These are phyloP conservation scores for Chloropsis cyanopogon DNA, from an alignment of 2,113 vertebrate species.

Conservation along the genomic window DNA sequence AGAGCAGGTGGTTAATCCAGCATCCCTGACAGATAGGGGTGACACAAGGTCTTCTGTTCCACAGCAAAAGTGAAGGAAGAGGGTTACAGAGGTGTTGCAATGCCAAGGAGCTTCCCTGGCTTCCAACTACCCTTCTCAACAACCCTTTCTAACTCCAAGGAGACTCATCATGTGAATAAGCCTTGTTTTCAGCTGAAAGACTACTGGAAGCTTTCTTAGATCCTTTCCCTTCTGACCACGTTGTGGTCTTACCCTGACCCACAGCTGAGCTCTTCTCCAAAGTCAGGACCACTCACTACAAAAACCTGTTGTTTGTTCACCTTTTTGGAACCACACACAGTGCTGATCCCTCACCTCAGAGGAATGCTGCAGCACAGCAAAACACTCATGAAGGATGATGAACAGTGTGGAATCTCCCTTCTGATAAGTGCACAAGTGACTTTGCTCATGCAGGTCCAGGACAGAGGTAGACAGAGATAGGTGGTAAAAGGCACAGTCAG, in stretches of 20 bases:
- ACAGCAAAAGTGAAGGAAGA: background rate
- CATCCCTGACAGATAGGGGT: background rate
- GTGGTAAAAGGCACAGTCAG: background rate
- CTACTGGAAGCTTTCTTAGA: background rate
- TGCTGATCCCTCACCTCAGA: background rate
- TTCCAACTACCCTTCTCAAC: background rate
- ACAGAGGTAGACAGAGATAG: background rate
- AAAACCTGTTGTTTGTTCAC: background rate
- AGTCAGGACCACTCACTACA: background rate
- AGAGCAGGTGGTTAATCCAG: background rate
- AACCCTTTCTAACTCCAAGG: background rate
- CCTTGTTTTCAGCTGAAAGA: background rate
- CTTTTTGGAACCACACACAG: background rate
- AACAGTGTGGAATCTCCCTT: background rate
- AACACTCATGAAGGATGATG: background rate
- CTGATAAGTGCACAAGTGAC: background rate
- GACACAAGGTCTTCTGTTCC: background rate
- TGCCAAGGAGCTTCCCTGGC: background rate
- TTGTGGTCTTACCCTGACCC: background rate
- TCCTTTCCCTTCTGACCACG: background rate
- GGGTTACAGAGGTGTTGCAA: background rate
- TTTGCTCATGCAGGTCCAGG: background rate
- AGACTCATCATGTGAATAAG: background rate
- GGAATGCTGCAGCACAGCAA: background rate
- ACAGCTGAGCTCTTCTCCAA: background rate